Evolutionary conservation across 2,797 vertebrate genomes (phyloP).

Genomic region (Platalea minor): DNA sequence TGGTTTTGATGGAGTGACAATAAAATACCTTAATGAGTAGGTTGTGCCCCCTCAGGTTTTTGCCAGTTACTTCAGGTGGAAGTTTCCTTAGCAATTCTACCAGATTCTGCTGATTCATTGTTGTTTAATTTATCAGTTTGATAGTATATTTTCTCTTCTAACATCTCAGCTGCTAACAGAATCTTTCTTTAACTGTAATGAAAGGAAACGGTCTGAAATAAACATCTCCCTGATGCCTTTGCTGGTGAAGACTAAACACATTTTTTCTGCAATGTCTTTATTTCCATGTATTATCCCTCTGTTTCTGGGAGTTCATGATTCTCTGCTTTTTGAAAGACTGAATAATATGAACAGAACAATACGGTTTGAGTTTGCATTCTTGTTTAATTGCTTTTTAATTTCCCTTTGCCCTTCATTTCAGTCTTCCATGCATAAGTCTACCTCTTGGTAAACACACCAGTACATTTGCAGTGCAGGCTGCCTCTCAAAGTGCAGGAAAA

Average conservation of each 20-base stretch:
- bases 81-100: neutral
- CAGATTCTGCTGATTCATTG: neutral
- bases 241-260: neutral
- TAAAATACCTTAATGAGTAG: neutral
- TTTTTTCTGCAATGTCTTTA: neutral
- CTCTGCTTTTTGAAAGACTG: neutral
- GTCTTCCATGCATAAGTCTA: neutral
- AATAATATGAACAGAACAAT: neutral
- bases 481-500: slow-evolving; percentile 1
- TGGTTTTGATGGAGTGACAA: neutral
- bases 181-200: neutral
- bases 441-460: neutral
- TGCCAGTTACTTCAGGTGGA: neutral
- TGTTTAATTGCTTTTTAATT: slow-evolving; percentile 6
- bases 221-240: neutral
- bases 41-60: neutral
- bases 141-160: neutral
- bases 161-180: neutral
- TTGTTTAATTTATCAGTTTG: neutral
- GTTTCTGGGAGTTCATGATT: neutral
- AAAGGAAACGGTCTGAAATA: neutral
- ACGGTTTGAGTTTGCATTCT: neutral
- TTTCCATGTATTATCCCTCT: neutral
- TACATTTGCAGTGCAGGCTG: neutral
- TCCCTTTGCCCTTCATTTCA: neutral